A percentile compares a stretch with the other conserved stretches of the same genome.
phyloP scores from a whole-genome alignment of 2,888 invertebrate genomes.

The Amblyteles armatorius region DNA sequence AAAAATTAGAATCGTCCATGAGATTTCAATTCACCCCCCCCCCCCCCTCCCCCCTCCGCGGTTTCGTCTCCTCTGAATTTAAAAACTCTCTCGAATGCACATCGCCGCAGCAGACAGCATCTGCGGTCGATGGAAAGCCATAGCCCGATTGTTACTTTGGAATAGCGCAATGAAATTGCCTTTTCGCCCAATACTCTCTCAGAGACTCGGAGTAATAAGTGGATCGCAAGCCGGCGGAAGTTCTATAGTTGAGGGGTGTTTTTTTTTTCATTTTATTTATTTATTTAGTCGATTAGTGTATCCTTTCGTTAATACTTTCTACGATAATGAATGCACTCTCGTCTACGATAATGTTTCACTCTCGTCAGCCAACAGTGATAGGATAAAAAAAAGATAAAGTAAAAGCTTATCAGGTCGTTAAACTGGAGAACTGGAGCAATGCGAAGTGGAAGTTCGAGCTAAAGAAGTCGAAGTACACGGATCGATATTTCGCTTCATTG shows the following conservation, averaged over 20 bases:
- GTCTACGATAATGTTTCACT: no score
- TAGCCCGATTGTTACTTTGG: slow-evolving; percentile 7
- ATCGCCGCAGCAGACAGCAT: background rate
- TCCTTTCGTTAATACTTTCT: no score
- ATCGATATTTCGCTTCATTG: no score
- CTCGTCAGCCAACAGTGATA: no score
- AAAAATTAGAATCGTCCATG: background rate
- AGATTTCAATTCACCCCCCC: background rate
- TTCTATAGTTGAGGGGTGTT: background rate
- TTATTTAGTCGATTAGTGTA: no score
- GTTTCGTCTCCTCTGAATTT: slow-evolving; percentile 2
- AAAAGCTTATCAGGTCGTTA: no score
- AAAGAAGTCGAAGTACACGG: no score
- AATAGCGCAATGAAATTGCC: slow-evolving; percentile 40
- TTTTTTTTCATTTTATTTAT: slow-evolving; percentile 10
- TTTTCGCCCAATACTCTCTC: slow-evolving; percentile 8
- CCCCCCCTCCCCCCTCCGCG: background rate
- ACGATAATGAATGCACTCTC: no score
- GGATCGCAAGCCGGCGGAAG: slow-evolving; percentile 47
- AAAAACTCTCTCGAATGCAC: slow-evolving; percentile 4
- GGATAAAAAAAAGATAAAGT: no score
- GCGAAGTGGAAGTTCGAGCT: no score
- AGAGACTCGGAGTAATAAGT: slow-evolving; percentile 31
- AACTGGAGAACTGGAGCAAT: no score
- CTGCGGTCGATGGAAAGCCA: slow-evolving; percentile 37